Percentiles rank a stretch among this genome's conserved stretches.
Evolutionary conservation across 2,113 vertebrate genomes (phyloP).

Genomic region (Cettia cetti): DNA sequence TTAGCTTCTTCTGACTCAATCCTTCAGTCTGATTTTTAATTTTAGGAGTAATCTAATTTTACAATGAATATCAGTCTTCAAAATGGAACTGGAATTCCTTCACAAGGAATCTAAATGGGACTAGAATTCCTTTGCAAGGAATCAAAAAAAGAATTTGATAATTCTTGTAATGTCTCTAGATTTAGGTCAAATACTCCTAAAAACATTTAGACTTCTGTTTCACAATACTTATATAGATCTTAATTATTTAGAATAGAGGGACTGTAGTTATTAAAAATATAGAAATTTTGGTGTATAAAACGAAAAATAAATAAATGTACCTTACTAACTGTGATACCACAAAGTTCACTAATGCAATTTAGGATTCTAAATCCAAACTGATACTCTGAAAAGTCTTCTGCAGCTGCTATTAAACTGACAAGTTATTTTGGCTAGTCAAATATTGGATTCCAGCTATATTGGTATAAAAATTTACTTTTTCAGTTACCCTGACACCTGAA

Average conservation of each 20-base stretch:
- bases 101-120: not conserved
- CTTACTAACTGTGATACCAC: not conserved
- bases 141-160: not conserved
- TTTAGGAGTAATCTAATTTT: not conserved
- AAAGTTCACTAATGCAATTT: not conserved
- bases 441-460: not conserved
- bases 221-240: not conserved
- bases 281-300: not conserved
- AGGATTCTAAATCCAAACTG: not conserved
- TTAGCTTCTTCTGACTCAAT: not conserved
- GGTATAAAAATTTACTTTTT: not conserved
- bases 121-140: not conserved
- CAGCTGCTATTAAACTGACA: not conserved
- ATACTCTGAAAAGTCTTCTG: not conserved
- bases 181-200: not conserved
- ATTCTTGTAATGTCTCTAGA: not conserved
- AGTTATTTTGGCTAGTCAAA: not conserved
- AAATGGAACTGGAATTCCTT: not conserved
- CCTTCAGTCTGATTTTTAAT: not conserved
- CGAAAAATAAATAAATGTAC: not conserved
- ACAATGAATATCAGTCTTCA: not conserved
- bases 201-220: not conserved
- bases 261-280: not conserved
- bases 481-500: not conserved
- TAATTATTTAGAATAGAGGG: not conserved